Base-by-base conservation (phyloP, 1,140 invertebrate species). In the Trichoplusia ni region DNA sequence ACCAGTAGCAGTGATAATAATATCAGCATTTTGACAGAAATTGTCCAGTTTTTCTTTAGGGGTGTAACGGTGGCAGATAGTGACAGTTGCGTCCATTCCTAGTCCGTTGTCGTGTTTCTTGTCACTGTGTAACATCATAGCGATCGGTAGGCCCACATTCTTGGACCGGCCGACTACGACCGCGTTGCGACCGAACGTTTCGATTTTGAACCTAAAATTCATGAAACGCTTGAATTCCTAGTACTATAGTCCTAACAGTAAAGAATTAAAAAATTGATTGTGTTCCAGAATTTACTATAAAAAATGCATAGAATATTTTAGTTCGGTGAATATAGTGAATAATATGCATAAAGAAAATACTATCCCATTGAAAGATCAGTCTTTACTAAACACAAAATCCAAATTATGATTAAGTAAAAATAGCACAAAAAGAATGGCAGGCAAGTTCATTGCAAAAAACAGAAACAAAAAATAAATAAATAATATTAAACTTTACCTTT, bases 141-240 rank as follows among this genome's bases (percentile, higher is more conserved):
- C 95, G 63, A 97, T 95, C 0, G 97, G 97, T 82, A 97, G 92
- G 1, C 97, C 96, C 33, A 98, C 96, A 90, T 98, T 96, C 86
- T 98, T 98, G 0, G 97, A 98, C 61, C 97, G 90, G 3, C 97
- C 97, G 75, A 96, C 94, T 0, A 98, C 94, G 0, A 98, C 96
- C n/a, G 96, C 96, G 84, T 96, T 96, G 77, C 95, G 95, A 4
- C 96, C 96, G 79, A 94, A 93, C 0, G 96, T 97, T 66, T 95
- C 92, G 64, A 97, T 94, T 60, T 93, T 92, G 47, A 91, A 92
- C 82, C 95, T 96, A 70, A 84, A 89, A 90, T n/a, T n/a, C n/a
- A n/a, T n/a, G n/a, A n/a, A n/a, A n/a, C n/a, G n/a, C n/a, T n/a
- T n/a, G n/a, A n/a, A n/a, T n/a, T n/a, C n/a, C n/a, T n/a, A n/a